phyloP scores from a whole-genome alignment of 1,140 invertebrate genomes.

The Reticulitermes speratus region DNA sequence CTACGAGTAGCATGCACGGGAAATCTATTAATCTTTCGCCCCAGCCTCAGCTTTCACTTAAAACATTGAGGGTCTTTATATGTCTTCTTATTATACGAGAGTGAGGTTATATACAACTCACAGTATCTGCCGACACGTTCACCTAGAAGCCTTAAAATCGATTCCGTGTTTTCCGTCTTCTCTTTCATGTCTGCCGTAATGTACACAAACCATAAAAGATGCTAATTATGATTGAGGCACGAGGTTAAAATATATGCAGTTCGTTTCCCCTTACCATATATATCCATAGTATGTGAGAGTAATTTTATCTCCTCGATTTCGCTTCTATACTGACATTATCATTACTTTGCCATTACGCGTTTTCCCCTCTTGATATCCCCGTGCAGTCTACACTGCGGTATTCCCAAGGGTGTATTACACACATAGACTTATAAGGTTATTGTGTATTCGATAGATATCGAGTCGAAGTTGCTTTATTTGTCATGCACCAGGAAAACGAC shows the following conservation, averaged over 20 bases:
- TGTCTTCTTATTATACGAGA: neutral
- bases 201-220: conserved; percentile 8
- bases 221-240: conserved; percentile 8
- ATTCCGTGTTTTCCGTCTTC: neutral
- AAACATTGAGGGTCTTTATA: neutral
- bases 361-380: neutral
- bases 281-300: neutral
- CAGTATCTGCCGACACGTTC: neutral
- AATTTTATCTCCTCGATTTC: neutral
- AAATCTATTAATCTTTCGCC: no score
- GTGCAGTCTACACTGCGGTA: neutral
- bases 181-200: neutral
- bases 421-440: neutral
- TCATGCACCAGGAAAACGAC: neutral
- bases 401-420: neutral
- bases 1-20: no score
- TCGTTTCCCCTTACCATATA: neutral
- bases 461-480: neutral
- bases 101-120: neutral
- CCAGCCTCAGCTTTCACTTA: no score
- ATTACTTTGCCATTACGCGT: neutral
- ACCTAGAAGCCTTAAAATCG: conserved; percentile 6
- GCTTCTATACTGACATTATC: neutral
- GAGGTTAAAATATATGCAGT: neutral
- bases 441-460: conserved; percentile 2